Base-by-base conservation (phyloP, 1,140 invertebrate genomes). In the Tigriopus japonicus region DNA sequence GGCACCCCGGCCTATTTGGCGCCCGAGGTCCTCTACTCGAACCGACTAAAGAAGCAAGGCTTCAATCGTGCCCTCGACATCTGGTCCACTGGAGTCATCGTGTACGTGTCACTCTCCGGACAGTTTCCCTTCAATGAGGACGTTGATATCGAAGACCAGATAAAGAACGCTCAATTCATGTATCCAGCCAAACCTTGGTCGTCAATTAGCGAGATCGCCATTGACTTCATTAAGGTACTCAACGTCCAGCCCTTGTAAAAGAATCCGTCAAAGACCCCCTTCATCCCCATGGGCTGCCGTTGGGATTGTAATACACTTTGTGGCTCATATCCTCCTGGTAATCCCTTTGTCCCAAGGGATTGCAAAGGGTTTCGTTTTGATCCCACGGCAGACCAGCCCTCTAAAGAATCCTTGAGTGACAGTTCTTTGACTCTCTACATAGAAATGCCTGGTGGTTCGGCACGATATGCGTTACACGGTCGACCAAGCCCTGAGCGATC, bases 51-150 rank as follows among this genome's bases (percentile, higher is more conserved):
- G 52, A 60, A 49, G 24, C 59, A 45, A 43, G 73, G 72, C 56
- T 72, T 70, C 71, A 98, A 98, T 74, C 78, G 94, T 19, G 96
- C 91, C 0, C 74, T 99, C 65, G 95, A 99, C 74, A 98, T 99
- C 93, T 98, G 95, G 95, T 94, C 89, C 67, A 92, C 97, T 54
- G 95, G 95, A 21, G 95, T 98, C 0, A 97, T 98, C 65, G 84
- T 98, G 55, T 98, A 98, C 71, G 95, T 81, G 35, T 68, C 63
- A 49, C 52, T 64, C 19, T 64, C 65, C 52, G 94, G 94, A 60
- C 98, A 94, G 0, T 98, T 98, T 76, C 94, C 94, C 42, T 98
- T 98, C 73, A 97, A 98, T 72, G 94, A 98, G 74, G 94, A 98
- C 74, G 95, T 98, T 77, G 94, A 98, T 72, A 98, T 98, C 63